Evolutionary conservation across 2,113 vertebrate genomes (phyloP).

Genomic region (Silurus asotus): DNA sequence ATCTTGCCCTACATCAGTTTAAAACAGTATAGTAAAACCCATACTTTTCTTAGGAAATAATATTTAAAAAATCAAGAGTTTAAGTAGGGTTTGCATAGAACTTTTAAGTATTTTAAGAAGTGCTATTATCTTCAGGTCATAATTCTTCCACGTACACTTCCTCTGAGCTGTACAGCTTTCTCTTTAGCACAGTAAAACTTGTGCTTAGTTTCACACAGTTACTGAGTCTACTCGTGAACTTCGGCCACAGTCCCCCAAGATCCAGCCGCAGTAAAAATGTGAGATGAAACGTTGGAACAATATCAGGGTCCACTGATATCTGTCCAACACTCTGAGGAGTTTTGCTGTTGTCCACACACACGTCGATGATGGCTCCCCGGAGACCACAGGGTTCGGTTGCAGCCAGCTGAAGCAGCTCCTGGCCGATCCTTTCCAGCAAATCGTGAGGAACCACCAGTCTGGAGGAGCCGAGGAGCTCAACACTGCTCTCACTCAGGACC

Average conservation of each 20-base stretch:
- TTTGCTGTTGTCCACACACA: slow-evolving; percentile 80
- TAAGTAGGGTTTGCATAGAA: background rate
- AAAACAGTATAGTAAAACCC: slow-evolving; percentile 29
- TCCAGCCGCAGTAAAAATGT: slow-evolving; percentile 86
- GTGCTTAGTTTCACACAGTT: slow-evolving; percentile 77
- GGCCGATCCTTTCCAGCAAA: slow-evolving; percentile 78
- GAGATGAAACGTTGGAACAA: slow-evolving; percentile 91
- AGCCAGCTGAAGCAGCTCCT: slow-evolving; percentile 86
- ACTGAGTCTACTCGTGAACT: slow-evolving; percentile 74
- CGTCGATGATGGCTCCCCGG: slow-evolving; percentile 86
- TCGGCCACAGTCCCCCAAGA: slow-evolving; percentile 85
- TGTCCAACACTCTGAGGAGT: slow-evolving; percentile 77
- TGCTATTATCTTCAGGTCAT: slow-evolving; percentile 61
- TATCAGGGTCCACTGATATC: slow-evolving; percentile 80
- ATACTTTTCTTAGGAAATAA: slow-evolving; percentile 21
- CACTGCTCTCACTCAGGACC: slow-evolving; percentile 73
- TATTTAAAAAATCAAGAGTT: background rate
- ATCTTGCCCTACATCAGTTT: background rate
- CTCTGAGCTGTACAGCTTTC: slow-evolving; percentile 89
- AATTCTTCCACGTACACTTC: slow-evolving; percentile 90
- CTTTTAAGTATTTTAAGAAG: background rate
- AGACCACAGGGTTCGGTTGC: slow-evolving; percentile 90
- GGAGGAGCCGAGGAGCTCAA: slow-evolving; percentile 73
- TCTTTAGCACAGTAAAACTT: slow-evolving; percentile 88
- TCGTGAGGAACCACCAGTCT: slow-evolving; percentile 79